Percentiles rank a stretch among this genome's conserved stretches.
Evolutionary conservation across 2,113 vertebrate genomes (phyloP).

Genomic region (Amblyopsis rosae): DNA sequence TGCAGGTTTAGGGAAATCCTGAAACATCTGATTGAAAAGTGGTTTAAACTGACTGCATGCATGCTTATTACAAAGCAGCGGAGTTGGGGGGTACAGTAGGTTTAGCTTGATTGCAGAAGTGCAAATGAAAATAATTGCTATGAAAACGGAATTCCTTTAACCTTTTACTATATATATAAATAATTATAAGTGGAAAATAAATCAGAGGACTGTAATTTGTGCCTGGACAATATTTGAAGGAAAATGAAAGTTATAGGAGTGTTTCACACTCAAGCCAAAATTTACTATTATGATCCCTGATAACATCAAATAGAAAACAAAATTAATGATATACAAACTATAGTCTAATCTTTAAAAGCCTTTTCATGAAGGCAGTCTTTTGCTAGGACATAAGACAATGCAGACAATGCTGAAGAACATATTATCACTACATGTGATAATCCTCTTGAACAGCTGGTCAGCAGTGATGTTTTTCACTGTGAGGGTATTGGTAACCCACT

Average conservation of each 20-base stretch:
- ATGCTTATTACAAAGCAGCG: not conserved
- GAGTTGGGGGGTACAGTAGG: conserved; percentile 16
- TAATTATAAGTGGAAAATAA: conserved; percentile 27
- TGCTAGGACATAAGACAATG: too few relatives aligned
- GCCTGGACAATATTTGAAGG: conserved; percentile 1
- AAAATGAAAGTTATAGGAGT: not conserved
- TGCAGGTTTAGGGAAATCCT: not conserved
- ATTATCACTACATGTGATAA: too few relatives aligned
- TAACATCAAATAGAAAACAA: too few relatives aligned
- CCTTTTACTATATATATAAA: conserved; percentile 48
- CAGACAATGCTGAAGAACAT: too few relatives aligned
- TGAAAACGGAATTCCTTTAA: conserved; percentile 49
- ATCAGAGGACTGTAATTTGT: conserved; percentile 5
- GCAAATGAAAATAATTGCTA: conserved; percentile 40
- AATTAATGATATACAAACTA: too few relatives aligned
- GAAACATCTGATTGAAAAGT: not conserved
- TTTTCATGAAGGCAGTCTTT: too few relatives aligned
- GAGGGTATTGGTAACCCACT: conserved; percentile 40
- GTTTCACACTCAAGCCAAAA: not conserved
- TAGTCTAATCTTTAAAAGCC: too few relatives aligned
- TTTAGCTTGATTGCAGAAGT: conserved; percentile 11
- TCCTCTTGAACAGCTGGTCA: not conserved
- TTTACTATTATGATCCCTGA: too few relatives aligned
- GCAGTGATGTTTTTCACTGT: not conserved
- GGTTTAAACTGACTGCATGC: not conserved